phyloP scores from a whole-genome alignment of 2,113 vertebrate genomes.

The Lonchura striata region DNA sequence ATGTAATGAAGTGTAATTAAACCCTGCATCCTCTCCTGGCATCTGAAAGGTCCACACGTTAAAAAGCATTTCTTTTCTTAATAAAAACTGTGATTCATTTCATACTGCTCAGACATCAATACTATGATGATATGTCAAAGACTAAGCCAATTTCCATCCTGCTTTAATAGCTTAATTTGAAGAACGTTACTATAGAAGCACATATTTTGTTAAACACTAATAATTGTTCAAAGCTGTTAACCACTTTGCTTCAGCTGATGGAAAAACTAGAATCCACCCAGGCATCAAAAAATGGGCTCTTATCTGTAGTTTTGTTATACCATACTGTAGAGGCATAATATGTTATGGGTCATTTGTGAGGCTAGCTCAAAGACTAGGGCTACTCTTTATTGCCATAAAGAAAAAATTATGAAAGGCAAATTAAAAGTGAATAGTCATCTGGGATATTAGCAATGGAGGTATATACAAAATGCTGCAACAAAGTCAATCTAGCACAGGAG shows the following conservation, averaged over 20 bases:
- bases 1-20: conserved; percentile 35
- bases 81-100: conserved; percentile 38
- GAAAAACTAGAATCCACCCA: conserved; percentile 22
- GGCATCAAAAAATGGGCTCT: conserved; percentile 23
- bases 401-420: conserved; percentile 1
- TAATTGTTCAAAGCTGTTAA: conserved; percentile 57
- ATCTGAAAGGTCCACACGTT: conserved; percentile 38
- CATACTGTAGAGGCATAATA: not conserved
- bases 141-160: conserved; percentile 24
- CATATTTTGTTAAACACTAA: conserved; percentile 53
- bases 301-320: not conserved
- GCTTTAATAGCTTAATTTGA: conserved; percentile 56
- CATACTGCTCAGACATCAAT: conserved; percentile 8
- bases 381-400: conserved; percentile 22
- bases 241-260: conserved; percentile 14
- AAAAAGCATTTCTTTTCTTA: conserved; percentile 28
- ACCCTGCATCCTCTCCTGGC: conserved; percentile 1
- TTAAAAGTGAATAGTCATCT: conserved; percentile 1
- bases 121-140: conserved; percentile 33
- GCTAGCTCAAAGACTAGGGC: not conserved
- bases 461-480: not conserved
- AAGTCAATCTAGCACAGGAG: not conserved
- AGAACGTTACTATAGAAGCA: conserved; percentile 33
- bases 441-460: not conserved
- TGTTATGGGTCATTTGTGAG: conserved; percentile 5